Evolutionary conservation across 2,797 vertebrate species (phyloP).

Genomic region (Oceanodroma leucorhoa): DNA sequence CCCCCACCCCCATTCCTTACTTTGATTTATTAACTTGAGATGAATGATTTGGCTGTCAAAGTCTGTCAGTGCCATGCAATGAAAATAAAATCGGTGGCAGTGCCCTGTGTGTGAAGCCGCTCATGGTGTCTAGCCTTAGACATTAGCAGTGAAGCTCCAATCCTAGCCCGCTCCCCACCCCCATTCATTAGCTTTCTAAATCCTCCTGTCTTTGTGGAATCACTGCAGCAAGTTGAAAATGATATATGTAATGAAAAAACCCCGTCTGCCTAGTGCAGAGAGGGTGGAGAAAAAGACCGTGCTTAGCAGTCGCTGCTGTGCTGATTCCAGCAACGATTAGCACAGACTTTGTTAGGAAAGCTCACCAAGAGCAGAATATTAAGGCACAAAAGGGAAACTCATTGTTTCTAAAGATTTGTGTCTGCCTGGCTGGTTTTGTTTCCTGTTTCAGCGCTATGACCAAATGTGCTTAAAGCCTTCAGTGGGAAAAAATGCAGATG

Average conservation of each 20-base stretch:
- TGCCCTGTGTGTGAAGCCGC: not conserved
- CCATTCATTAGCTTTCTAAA: slow-evolving; percentile 71
- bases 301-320: not conserved
- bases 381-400: not conserved
- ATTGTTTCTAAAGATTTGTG: not conserved
- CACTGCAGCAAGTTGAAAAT: slow-evolving; percentile 54
- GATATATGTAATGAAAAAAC: slow-evolving; percentile 61
- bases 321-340: slow-evolving; percentile 13
- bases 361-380: slow-evolving; percentile 13
- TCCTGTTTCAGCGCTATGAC: not conserved
- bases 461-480: not conserved
- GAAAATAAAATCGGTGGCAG: slow-evolving; percentile 47
- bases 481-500: not conserved
- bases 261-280: slow-evolving; percentile 46
- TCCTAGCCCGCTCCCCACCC: slow-evolving; percentile 13
- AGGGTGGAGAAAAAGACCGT: slow-evolving; percentile 17
- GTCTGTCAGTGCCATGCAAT: slow-evolving; percentile 49
- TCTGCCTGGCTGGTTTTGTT: not conserved
- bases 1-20: not conserved
- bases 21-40: slow-evolving; percentile 68
- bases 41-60: slow-evolving; percentile 64
- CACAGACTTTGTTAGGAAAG: not conserved
- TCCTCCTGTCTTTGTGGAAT: slow-evolving; percentile 62
- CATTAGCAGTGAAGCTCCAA: not conserved
- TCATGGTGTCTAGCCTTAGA: slow-evolving; percentile 15